phyloP scores from a whole-genome alignment of 35 echinoderm and acorn worm genomes.

The Ophiothrix spiculata region DNA sequence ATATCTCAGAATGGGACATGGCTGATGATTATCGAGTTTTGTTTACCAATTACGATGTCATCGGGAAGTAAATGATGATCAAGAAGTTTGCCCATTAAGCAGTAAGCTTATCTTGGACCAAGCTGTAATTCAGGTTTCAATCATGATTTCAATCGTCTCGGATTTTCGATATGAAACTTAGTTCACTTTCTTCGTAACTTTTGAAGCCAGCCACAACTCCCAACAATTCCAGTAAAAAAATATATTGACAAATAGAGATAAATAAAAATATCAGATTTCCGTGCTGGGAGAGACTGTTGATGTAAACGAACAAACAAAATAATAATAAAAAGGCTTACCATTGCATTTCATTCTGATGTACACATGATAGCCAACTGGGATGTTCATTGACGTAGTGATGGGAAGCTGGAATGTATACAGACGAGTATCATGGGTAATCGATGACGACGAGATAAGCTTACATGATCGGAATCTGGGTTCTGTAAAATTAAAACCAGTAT shows the following conservation, averaged over 20 bases:
- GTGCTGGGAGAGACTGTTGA: no score
- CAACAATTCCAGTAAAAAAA: background rate
- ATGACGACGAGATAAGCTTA: constrained; percentile 19
- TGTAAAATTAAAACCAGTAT: constrained; percentile 41
- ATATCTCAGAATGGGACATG: no score
- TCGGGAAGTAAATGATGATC: no score
- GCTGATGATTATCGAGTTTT: no score
- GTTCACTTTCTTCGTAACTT: no score
- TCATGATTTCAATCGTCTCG: no score
- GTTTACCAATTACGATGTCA: no score
- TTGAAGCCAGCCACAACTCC: background rate
- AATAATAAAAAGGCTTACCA: constrained; percentile 45
- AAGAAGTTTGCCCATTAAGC: no score
- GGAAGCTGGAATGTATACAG: constrained; percentile 77
- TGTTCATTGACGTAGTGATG: constrained; percentile 49
- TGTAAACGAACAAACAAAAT: background rate
- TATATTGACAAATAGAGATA: no score
- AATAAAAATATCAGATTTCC: no score
- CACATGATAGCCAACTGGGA: constrained; percentile 88
- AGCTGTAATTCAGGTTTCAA: background rate
- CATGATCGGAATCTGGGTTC: constrained; percentile 65
- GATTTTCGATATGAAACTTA: no score
- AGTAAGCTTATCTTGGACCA: background rate
- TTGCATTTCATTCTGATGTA: constrained; percentile 57
- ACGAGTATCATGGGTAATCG: constrained; percentile 78